phyloP scores from a whole-genome alignment of 2,888 invertebrate species.

The Ametastegia equiseti region DNA sequence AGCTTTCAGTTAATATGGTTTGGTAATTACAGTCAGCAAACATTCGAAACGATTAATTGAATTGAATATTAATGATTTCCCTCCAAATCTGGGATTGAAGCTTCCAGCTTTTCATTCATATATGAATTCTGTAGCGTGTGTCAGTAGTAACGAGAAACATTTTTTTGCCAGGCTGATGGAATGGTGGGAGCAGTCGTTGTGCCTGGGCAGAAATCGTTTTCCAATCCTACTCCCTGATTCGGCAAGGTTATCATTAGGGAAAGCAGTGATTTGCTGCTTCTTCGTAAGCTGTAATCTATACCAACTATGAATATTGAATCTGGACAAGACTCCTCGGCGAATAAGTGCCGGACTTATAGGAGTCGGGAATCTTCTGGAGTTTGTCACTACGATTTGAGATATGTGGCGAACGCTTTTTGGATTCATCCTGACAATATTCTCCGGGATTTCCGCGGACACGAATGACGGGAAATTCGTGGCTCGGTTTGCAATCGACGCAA shows the following conservation, averaged over 20 bases:
- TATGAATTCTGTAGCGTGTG: background rate
- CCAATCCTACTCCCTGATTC: background rate
- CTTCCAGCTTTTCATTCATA: background rate
- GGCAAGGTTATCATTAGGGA: background rate
- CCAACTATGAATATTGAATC: slow-evolving; percentile 17
- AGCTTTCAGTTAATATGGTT: too few relatives aligned
- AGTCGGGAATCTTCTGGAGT: background rate
- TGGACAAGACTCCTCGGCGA: background rate
- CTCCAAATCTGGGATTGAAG: background rate
- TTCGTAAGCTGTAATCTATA: background rate
- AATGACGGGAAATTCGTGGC: background rate
- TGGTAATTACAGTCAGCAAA: too few relatives aligned
- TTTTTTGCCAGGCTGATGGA: background rate
- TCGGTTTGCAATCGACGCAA: slow-evolving; percentile 11
- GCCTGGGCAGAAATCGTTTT: slow-evolving; percentile 1
- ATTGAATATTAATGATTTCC: background rate
- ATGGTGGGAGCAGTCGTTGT: background rate
- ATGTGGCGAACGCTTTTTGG: background rate
- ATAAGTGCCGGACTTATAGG: background rate
- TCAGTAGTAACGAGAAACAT: background rate
- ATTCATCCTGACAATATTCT: background rate
- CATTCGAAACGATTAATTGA: too few relatives aligned
- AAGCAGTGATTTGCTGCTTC: background rate
- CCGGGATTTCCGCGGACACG: background rate
- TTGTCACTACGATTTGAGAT: background rate